Conservation (phyloP, 2,797 vertebrate genomes). For the Pseudopleuronectes americanus region DNA sequence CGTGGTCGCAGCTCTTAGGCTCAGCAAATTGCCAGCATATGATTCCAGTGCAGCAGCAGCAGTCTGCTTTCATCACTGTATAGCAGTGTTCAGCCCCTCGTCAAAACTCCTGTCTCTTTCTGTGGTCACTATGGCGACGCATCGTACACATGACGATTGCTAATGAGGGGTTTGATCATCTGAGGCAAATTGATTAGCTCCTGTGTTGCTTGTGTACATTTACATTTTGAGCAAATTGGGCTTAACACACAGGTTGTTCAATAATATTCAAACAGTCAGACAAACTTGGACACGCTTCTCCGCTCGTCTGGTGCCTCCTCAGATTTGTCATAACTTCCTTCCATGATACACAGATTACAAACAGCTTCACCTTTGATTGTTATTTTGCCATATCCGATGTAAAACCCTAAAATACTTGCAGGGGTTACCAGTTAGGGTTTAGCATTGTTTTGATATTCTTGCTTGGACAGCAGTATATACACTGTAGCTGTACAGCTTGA, state of each 20-base stretch:
- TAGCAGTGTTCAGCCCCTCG: conserved; percentile 27
- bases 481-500: no score
- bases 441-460: no score
- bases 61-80: conserved; percentile 43
- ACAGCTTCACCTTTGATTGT: no score
- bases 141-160: conserved; percentile 38
- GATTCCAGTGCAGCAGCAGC: conserved; percentile 22
- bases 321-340: no score
- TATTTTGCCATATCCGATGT: no score
- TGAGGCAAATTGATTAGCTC: conserved; percentile 9
- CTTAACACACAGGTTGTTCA: no score
- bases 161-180: conserved; percentile 27
- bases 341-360: no score
- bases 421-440: not conserved
- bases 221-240: no score
- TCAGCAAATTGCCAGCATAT: conserved; percentile 30
- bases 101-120: conserved; percentile 57
- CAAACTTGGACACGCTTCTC: no score
- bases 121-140: conserved; percentile 60
- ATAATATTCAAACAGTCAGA: no score
- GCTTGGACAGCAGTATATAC: no score
- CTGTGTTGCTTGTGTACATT: not conserved
- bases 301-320: no score
- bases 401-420: not conserved
- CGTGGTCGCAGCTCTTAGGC: conserved; percentile 17